Evolutionary conservation across 2,888 invertebrate species (phyloP).

Genomic region (Drosophila melanosoma): DNA sequence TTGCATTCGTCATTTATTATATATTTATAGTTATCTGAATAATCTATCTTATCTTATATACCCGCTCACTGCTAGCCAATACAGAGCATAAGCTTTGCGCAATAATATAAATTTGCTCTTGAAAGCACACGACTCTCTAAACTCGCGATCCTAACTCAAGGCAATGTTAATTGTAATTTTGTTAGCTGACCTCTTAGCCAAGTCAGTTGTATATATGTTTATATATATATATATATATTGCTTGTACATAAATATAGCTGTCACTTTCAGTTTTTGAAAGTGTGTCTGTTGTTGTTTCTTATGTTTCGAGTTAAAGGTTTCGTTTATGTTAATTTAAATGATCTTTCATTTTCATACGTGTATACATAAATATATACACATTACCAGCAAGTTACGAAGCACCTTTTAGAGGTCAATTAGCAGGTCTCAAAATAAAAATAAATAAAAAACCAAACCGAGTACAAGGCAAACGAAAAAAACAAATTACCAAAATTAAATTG

Average conservation of each 20-base stretch:
- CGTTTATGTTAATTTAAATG: slow-evolving; percentile 57
- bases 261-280: slow-evolving; percentile 44
- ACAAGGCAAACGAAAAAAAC: slow-evolving; percentile 28
- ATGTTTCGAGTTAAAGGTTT: slow-evolving; percentile 32
- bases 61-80: neutral
- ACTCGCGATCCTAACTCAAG: slow-evolving; percentile 32
- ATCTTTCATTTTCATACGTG: slow-evolving; percentile 3
- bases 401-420: slow-evolving; percentile 75
- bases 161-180: slow-evolving; percentile 15
- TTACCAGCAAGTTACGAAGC: slow-evolving; percentile 36
- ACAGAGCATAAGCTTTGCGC: neutral
- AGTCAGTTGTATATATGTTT: neutral
- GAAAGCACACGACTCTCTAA: neutral
- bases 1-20: neutral
- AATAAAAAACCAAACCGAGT: slow-evolving; percentile 33
- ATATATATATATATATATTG: neutral
- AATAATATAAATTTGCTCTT: neutral
- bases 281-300: slow-evolving; percentile 13
- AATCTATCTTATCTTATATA: neutral
- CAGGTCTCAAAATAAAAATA: slow-evolving; percentile 44
- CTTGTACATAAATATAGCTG: neutral
- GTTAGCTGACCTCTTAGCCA: slow-evolving; percentile 10
- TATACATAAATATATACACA: neutral
- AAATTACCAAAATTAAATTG: slow-evolving; percentile 15
- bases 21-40: neutral